These are phyloP conservation scores for Mantis religiosa DNA, from an alignment of 2,888 invertebrate genomes.

Conservation along the genomic window DNA sequence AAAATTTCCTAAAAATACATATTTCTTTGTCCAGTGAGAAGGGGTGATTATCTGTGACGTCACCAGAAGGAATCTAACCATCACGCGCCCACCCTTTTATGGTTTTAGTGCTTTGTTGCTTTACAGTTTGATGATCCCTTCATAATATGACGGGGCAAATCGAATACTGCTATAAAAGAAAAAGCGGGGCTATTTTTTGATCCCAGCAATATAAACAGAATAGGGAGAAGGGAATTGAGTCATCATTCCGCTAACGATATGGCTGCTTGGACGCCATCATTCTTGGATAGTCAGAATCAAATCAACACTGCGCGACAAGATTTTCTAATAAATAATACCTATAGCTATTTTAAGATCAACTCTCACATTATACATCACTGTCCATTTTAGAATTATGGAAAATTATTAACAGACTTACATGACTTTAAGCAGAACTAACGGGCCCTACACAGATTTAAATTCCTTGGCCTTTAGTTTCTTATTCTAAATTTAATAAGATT, in stretches of 20 bases:
- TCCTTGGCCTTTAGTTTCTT: too few species aligned
- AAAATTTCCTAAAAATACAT: neutral
- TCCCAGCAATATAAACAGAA: neutral
- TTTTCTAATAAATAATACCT: too few species aligned
- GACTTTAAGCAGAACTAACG: too few species aligned
- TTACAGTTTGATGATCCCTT: neutral
- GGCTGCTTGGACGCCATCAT: neutral
- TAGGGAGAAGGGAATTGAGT: neutral
- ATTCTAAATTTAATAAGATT: too few species aligned
- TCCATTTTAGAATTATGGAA: too few species aligned
- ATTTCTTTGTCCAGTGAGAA: neutral
- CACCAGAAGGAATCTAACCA: neutral
- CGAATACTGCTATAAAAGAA: neutral
- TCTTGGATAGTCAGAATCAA: neutral
- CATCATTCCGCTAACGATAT: neutral
- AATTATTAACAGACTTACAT: too few species aligned
- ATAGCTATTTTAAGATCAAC: too few species aligned
- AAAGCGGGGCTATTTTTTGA: neutral
- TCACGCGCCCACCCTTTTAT: neutral
- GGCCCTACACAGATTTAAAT: too few species aligned
- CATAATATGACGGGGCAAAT: neutral
- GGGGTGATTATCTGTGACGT: neutral
- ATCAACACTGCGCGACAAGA: too few species aligned
- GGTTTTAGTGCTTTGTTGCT: neutral
- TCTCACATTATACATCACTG: too few species aligned